phyloP scores from a whole-genome alignment of 2,113 vertebrate species.

The human (Homo sapiens) region GRCh38 chr17:34200501-34201000 shows the following conservation, averaged over 20 bases:
- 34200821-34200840: no score
- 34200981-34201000: no score
- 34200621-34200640: background rate
- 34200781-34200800: no score
- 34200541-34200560: background rate
- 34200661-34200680: no score
- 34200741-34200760: no score
- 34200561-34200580: fast-evolving
- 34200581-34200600: background rate
- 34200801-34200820: no score
- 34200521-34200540: background rate
- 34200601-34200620: background rate
- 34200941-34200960: background rate
- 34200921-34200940: background rate
- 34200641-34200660: background rate
- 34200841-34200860: background rate
- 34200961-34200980: background rate
- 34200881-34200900: background rate
- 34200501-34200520: background rate
- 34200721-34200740: no score
- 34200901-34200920: no score
- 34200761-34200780: no score
- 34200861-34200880: background rate
- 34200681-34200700: no score
- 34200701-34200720: no score